Evolutionary conservation across 2,113 vertebrate genomes (phyloP), one percentile per base, ranked within the genome.

Genomic region (Charina bottae): DNA sequence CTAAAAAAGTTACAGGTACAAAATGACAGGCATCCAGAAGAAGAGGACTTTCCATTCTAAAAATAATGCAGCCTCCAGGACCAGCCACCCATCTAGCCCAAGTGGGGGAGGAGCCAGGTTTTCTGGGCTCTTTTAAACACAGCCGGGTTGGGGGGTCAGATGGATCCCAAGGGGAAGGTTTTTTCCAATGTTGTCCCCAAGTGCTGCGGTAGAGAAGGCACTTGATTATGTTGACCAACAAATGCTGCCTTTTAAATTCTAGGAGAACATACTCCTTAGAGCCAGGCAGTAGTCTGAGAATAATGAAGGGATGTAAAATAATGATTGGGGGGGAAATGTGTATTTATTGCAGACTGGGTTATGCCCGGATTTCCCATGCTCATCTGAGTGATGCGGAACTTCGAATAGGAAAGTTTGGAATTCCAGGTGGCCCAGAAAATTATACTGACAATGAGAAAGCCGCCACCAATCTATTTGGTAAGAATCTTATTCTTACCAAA

Each of bases 361-460:
- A 97, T 93, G 97, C 97, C 90, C 96, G 97, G 88, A 97, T 98
- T 91, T 98, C 97, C 93, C 97, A 97, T n/a, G 98, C 96, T 95
- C 96, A 94, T 84, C 95, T 98, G 94, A 98, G 97, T 95, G 97
- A 98, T 92, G 97, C 97, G 91, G 98, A 98, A 96, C 94, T 98
- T 92, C 97, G 98, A 94, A 94, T 98, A 94, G 97, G 97, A 87
- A 97, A 96, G 94, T 98, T 98, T 95, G 96, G 96, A 93, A 97
- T 98, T 72, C 97, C 97, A 15, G 95, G 97, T 93, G 94, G 97
- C 0, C 46, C 94, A 53, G 21, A 93, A 83, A 94, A 94, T 92
- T 98, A 96, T n/a, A 92, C 55, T 89, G 97, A 97, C 90, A 97
- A 98, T 83, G 96, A 97, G 91, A 96, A 90, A 94, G 93, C 97